Base-by-base conservation (phyloP, 1,140 invertebrate species). In the Drosophila ananassae region DNA sequence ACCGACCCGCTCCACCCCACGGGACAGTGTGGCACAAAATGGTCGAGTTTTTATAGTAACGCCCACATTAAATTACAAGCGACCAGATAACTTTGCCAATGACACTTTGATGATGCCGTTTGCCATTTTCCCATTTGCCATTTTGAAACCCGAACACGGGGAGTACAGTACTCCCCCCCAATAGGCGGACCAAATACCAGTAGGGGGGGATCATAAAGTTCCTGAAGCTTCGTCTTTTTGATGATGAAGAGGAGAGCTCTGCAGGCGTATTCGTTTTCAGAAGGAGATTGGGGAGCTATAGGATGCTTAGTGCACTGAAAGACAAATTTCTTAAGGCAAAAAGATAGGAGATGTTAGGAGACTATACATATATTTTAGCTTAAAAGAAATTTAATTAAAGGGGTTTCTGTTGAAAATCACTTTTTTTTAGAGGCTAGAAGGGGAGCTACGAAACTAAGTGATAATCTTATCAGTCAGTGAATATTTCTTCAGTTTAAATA, bases 31-130 rank as follows among this genome's bases (percentile, higher is more conserved):
- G 44, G 32, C 62, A 69, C 62, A 68, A 69, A 69, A 69, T 68
- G 66, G 53, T 74, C 48, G 68, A 58, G 56, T 55, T 69, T 57
- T 74, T 74, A 74, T 74, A 74, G 69, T 51, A 57, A 64, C 73
- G 80, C 62, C 55, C 80, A 77, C 80, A 80, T 85, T 85, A 79
- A 85, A 84, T 85, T 80, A 85, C 80, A 79, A 58, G 67, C 73
- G 57, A 41, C 46, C 46, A 51, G 62, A 77, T 81, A 60, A 77
- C 68, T 77, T 81, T 73, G 68, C 63, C 69, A 73, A 67, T 60
- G 61, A 59, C 50, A 75, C 66, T 77, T 74, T 74, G 46, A 73
- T 52, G 71, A 79, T 79, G 77, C 74, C 75, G 74, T 68, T 62
- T 63, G 57, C 69, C 68, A 34, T 48, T 50, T 61, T 37, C 56